Percentiles rank a stretch among this genome's conserved stretches.
Evolutionary conservation across 2,888 invertebrate species (phyloP).

Genomic region (Rhabditophanes sp.): DNA sequence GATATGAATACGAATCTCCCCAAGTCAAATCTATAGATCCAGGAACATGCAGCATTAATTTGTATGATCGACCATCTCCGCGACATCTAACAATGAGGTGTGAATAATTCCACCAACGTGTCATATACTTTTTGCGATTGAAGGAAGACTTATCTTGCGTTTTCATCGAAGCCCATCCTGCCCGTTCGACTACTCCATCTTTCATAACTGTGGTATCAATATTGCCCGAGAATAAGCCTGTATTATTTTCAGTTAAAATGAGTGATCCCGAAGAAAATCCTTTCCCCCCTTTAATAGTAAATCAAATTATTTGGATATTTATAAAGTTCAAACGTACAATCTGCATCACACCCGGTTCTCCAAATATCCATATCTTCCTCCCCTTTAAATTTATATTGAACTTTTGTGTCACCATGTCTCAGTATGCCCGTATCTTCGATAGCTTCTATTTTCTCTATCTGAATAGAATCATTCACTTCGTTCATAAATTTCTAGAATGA

Average conservation of each 20-base stretch:
- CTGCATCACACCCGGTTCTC: conserved; percentile 35
- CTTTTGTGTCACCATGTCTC: conserved; percentile 24
- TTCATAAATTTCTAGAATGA: conserved; percentile 11
- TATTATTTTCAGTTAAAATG: conserved; percentile 19
- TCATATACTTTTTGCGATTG: conserved; percentile 24
- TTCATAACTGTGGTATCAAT: conserved; percentile 14
- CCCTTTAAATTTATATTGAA: conserved; percentile 28
- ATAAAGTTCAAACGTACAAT: too few relatives aligned
- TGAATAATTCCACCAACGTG: conserved; percentile 32
- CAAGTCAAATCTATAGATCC: conserved; percentile 68
- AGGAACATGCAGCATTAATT: conserved; percentile 61
- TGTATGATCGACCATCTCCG: conserved; percentile 82
- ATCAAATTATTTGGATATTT: too few relatives aligned
- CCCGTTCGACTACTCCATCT: conserved; percentile 34
- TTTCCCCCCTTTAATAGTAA: conserved; percentile 10
- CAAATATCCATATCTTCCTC: conserved; percentile 23
- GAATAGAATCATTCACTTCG: conserved; percentile 13
- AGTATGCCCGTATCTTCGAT: conserved; percentile 17
- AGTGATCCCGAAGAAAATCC: conserved; percentile 31
- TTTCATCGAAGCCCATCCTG: conserved; percentile 41
- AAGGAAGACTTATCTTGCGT: conserved; percentile 25
- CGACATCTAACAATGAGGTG: conserved; percentile 48
- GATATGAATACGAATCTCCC: conserved; percentile 72
- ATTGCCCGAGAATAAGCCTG: conserved; percentile 24
- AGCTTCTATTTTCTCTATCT: conserved; percentile 13